phyloP scores from a whole-genome alignment of 1,140 invertebrate species.

The Drosophila saltans region DNA sequence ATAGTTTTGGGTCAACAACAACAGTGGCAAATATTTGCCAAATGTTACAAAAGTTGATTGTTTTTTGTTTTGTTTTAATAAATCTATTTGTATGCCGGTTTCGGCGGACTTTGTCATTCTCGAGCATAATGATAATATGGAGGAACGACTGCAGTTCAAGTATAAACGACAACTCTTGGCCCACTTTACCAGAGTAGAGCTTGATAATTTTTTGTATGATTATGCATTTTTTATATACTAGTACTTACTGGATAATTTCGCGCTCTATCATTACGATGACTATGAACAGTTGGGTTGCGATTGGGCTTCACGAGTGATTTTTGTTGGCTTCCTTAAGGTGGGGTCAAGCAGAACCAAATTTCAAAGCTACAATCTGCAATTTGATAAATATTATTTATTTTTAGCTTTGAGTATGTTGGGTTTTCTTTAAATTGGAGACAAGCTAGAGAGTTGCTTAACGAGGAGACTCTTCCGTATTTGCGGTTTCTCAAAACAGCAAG shows the following conservation, averaged over 20 bases:
- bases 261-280: slow-evolving; percentile 63
- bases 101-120: slow-evolving; percentile 57
- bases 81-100: slow-evolving; percentile 59
- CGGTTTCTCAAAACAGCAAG: slow-evolving; percentile 22
- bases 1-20: slow-evolving; percentile 14
- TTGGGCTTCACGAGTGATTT: background rate
- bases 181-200: slow-evolving; percentile 41
- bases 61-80: slow-evolving; percentile 46
- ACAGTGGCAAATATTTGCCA: slow-evolving; percentile 42
- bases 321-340: background rate
- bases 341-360: slow-evolving; percentile 37
- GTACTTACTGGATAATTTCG: slow-evolving; percentile 75
- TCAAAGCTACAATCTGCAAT: slow-evolving; percentile 3
- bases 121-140: slow-evolving; percentile 58
- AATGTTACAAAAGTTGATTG: slow-evolving; percentile 26
- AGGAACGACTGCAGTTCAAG: slow-evolving; percentile 26
- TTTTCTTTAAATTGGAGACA: slow-evolving; percentile 38
- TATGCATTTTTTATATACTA: background rate
- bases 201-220: background rate
- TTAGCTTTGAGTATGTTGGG: slow-evolving; percentile 37
- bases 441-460: slow-evolving; percentile 27
- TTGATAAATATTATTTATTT: slow-evolving; percentile 36
- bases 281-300: background rate
- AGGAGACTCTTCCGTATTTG: slow-evolving; percentile 39
- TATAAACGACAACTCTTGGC: slow-evolving; percentile 67